Percentiles rank a stretch among this genome's conserved stretches.
phyloP scores from a whole-genome alignment of 2,113 vertebrate species.

The Cheirogaleus medius region DNA sequence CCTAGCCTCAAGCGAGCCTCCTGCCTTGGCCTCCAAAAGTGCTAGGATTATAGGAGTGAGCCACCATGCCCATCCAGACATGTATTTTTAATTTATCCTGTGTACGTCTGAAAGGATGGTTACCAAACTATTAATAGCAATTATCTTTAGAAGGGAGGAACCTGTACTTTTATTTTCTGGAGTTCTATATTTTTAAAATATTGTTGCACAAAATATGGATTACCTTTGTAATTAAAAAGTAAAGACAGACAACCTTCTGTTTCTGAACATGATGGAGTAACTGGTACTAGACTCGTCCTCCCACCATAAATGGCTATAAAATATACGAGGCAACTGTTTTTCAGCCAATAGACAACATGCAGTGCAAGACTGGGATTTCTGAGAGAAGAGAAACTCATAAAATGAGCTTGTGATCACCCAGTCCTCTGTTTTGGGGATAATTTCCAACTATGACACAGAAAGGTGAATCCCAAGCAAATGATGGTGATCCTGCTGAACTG shows the following conservation, averaged over 20 bases:
- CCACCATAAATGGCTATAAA: background rate
- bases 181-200: background rate
- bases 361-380: background rate
- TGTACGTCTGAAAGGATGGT: background rate
- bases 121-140: background rate
- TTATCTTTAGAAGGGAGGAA: background rate
- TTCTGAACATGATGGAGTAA: background rate
- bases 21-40: no score
- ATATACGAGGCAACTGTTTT: background rate
- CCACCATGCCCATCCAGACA: no score
- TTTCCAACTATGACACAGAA: background rate
- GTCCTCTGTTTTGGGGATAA: background rate
- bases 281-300: background rate
- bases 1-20: no score
- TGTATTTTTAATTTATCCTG: background rate
- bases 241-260: background rate
- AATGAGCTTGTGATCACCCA: background rate
- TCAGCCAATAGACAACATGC: background rate
- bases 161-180: background rate
- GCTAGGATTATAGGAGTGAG: no score
- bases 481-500: background rate
- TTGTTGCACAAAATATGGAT: background rate
- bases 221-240: background rate
- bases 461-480: constrained; percentile 30
- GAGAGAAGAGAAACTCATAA: constrained; percentile 19